These are phyloP conservation scores for Salminus brasiliensis DNA, from an alignment of 2,113 vertebrate genomes.

Conservation along the genomic window DNA sequence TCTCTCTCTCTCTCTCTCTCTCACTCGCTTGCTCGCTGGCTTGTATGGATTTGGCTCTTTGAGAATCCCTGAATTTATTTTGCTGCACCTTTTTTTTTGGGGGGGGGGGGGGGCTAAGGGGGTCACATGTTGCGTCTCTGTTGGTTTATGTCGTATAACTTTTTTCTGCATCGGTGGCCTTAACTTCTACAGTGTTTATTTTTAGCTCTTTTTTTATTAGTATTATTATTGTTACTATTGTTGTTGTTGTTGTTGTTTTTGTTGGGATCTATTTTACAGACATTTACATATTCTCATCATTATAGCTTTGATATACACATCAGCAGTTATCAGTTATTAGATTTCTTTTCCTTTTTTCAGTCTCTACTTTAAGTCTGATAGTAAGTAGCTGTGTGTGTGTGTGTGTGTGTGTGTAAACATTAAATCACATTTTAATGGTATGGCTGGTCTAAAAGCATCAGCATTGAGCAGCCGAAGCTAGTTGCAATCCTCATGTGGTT, in stretches of 20 bases:
- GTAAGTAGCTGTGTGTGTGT: constrained; percentile 13
- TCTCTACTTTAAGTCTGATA: not conserved
- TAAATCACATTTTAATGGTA: constrained; percentile 61
- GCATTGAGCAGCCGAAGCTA: constrained; percentile 77
- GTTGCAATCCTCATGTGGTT: constrained; percentile 75
- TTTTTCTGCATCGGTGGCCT: too few relatives aligned
- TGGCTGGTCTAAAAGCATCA: constrained; percentile 57
- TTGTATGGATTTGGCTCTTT: too few relatives aligned
- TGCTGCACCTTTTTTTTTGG: too few relatives aligned
- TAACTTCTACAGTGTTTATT: too few relatives aligned
- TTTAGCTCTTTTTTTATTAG: too few relatives aligned
- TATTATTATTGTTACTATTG: too few relatives aligned
- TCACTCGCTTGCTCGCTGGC: constrained; percentile 83
- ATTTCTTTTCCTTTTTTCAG: not conserved
- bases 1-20: too few relatives aligned
- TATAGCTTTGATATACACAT: constrained; percentile 64
- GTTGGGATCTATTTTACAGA: constrained; percentile 70
- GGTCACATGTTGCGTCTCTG: too few relatives aligned
- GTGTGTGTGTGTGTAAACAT: constrained; percentile 41
- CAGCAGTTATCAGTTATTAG: constrained; percentile 41
- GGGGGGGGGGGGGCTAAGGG: too few relatives aligned
- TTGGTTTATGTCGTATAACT: too few relatives aligned
- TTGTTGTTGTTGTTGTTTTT: constrained; percentile 62
- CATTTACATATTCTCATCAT: constrained; percentile 71
- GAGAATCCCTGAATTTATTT: constrained; percentile 82